Evolutionary conservation across 1,140 invertebrate species (phyloP), one percentile per base, ranked within the genome.

Genomic region (Psix sp.): DNA sequence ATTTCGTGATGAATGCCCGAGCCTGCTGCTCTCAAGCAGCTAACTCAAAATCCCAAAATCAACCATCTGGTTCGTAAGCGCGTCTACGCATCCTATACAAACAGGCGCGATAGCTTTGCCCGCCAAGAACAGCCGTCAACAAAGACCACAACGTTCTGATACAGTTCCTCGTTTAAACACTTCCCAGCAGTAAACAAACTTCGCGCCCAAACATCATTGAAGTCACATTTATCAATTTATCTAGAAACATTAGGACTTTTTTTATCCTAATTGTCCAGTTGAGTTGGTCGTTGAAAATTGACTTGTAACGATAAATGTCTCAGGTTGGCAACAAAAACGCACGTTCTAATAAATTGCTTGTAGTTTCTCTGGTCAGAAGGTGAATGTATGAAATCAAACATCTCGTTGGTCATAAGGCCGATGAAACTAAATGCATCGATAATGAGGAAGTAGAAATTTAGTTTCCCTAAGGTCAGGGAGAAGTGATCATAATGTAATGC

Each of bases 361-460:
- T 10, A 42, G 29, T 49, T 52, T 46, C 48, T 63, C 18, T 18
- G 35, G 7, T 42, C 59, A 15, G 16, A 33, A 21, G 29, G 29
- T 52, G 49, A 66, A 46, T n/a, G 26, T 39, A 65, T 45, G 48
- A 52, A 52, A 52, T 51, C 36, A n/a, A 38, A 38, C 20, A 35
- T 20, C 46, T 35, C 26, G 39, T 65, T 48, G 7, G 16, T 29
- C 13, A 21, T 54, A 52, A 65, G 18, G 15, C 33, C 35, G 26
- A 40, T 40, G 20, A 43, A 24, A 56, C 62, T 40, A 56, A 48
- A 67, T 67, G 52, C 52, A 51, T 68, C 46, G 39, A 52, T 68
- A 68, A 59, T 59, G 65, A 68, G 46, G 36, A 59, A 67, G 24
- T 59, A 68, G 65, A 59, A 59, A 68, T 46, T 52, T 46, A 52